Evolutionary conservation across 2,888 invertebrate species (phyloP).

Genomic region (Amaurobius ferox): DNA sequence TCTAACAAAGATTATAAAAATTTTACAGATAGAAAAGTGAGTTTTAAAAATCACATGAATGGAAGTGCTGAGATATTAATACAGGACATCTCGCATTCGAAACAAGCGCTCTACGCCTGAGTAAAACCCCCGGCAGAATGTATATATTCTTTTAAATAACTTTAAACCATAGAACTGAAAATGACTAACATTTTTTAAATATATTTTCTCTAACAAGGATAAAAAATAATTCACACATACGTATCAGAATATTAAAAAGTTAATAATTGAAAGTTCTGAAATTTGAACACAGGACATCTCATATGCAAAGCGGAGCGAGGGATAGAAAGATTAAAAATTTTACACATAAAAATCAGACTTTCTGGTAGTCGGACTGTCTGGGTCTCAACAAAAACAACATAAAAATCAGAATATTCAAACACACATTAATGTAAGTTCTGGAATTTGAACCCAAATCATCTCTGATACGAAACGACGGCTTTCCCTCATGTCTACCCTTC

Average conservation of each 20-base stretch:
- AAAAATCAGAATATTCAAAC: too few relatives aligned
- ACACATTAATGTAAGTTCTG: conserved; percentile 2
- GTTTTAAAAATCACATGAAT: too few relatives aligned
- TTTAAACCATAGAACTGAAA: too few relatives aligned
- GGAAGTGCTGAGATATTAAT: background rate
- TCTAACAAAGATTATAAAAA: too few relatives aligned
- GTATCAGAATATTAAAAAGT: background rate
- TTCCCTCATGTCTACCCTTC: background rate
- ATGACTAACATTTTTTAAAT: too few relatives aligned
- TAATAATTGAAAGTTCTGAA: background rate
- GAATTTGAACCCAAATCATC: conserved; percentile 33
- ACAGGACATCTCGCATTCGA: conserved; percentile 79
- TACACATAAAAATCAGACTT: too few relatives aligned
- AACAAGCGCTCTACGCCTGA: conserved; percentile 82
- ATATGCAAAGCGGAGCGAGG: conserved; percentile 16
- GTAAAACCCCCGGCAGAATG: conserved; percentile 78
- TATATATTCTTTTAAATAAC: too few relatives aligned
- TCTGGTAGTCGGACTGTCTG: too few relatives aligned
- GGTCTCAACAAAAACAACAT: too few relatives aligned
- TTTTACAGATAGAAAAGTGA: too few relatives aligned
- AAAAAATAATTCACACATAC: too few relatives aligned
- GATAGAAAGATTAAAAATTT: background rate
- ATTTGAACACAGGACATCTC: conserved; percentile 34
- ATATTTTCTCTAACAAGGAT: too few relatives aligned
- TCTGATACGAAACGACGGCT: conserved; percentile 37